These are phyloP conservation scores for Dexiosoma caninum DNA, from an alignment of 2,888 invertebrate species.

Conservation along the genomic window DNA sequence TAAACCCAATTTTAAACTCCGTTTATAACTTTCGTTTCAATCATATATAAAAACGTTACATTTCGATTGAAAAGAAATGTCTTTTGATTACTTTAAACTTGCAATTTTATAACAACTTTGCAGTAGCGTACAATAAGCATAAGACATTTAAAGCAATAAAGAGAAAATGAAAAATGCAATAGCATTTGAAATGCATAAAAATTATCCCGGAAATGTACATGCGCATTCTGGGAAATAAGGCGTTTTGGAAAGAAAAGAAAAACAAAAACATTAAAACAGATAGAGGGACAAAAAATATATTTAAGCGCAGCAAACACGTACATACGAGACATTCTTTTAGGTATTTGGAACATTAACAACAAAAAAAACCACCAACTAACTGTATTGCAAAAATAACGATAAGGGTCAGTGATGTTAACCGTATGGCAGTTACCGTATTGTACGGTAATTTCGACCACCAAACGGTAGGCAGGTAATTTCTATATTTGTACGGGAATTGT, in stretches of 20 bases:
- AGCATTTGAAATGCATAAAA: slow-evolving; percentile 26
- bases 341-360: slow-evolving; percentile 12
- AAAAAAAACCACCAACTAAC: slow-evolving; percentile 7
- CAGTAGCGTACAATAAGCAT: slow-evolving; percentile 3
- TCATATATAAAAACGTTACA: slow-evolving; percentile 5
- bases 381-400: neutral
- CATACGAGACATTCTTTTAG: neutral
- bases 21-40: slow-evolving; percentile 38
- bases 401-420: too few species aligned
- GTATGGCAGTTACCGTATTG: too few species aligned
- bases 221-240: slow-evolving; percentile 45
- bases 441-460: too few species aligned
- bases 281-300: slow-evolving; percentile 19
- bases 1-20: neutral
- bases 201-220: slow-evolving; percentile 60
- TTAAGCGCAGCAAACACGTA: slow-evolving; percentile 23
- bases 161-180: too few species aligned
- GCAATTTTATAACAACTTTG: slow-evolving; percentile 36
- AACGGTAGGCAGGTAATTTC: too few species aligned
- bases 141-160: slow-evolving; percentile 38
- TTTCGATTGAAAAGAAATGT: slow-evolving; percentile 21
- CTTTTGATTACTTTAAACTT: slow-evolving; percentile 34
- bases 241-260: neutral
- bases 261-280: neutral
- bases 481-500: too few species aligned